Evolutionary conservation across 2,888 invertebrate species (phyloP).

Genomic region (Branchipolynoe longqiensis): DNA sequence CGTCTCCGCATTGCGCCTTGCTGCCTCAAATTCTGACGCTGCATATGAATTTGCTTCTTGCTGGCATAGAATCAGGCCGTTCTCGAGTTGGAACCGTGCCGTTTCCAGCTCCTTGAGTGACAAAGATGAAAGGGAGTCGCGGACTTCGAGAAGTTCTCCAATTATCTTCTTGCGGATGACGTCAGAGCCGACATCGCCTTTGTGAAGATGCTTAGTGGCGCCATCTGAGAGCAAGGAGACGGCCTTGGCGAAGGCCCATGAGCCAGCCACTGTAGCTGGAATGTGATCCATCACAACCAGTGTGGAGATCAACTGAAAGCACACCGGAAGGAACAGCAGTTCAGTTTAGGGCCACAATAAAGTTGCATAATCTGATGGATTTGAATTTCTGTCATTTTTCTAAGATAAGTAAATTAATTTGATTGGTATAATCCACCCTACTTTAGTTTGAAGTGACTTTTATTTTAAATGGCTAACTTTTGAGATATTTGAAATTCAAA

Average conservation of each 20-base stretch:
- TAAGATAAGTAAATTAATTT: no score
- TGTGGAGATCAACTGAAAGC: not conserved
- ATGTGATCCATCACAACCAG: constrained; percentile 40
- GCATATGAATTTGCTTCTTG: constrained; percentile 33
- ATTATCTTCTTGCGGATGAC: constrained; percentile 33
- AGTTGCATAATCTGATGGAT: no score
- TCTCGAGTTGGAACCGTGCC: constrained; percentile 48
- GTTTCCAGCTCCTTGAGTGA: constrained; percentile 41
- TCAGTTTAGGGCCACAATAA: no score
- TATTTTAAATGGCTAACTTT: no score
- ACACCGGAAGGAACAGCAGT: no score
- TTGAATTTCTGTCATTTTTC: no score
- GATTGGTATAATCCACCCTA: no score
- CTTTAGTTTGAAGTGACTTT: no score
- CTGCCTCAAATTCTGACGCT: constrained; percentile 2
- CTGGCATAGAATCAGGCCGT: constrained; percentile 49
- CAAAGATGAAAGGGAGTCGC: constrained; percentile 46
- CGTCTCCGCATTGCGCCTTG: constrained; percentile 30
- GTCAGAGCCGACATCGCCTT: constrained; percentile 10
- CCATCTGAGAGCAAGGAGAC: constrained; percentile 51
- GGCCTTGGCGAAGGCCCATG: constrained; percentile 51
- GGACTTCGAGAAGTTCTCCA: constrained; percentile 43
- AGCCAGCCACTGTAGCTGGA: constrained; percentile 25
- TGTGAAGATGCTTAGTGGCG: constrained; percentile 4
- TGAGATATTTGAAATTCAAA: no score